phyloP scores from a whole-genome alignment of 1,140 invertebrate species.

The Eriocheir sinensis region DNA sequence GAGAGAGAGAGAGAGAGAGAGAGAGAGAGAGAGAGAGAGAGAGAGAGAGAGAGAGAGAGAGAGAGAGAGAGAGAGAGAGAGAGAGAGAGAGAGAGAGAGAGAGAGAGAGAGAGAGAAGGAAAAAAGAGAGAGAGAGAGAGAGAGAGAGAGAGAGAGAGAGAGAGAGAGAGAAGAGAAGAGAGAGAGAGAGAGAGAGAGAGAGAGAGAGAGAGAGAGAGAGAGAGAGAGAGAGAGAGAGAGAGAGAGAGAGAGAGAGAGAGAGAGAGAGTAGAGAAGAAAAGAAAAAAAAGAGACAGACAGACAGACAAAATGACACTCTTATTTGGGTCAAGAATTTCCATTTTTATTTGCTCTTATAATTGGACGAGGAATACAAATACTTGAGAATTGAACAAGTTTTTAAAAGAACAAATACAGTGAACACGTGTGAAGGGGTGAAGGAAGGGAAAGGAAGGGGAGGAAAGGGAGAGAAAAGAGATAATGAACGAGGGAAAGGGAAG shows the following conservation, averaged over 20 bases:
- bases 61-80: no score
- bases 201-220: no score
- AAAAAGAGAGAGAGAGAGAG: neutral
- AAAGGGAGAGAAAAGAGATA: neutral
- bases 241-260: neutral
- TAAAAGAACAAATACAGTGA: neutral
- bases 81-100: no score
- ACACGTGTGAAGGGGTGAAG: neutral
- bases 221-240: neutral
- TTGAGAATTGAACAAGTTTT: neutral
- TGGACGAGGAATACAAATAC: no score
- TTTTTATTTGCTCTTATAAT: no score
- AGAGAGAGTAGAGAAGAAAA: no score
- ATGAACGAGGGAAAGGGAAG: neutral
- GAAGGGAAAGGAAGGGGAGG: neutral
- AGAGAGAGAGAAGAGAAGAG: no score
- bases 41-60: no score
- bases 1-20: slow-evolving; percentile 41
- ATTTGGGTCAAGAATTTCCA: neutral
- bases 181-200: no score
- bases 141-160: neutral
- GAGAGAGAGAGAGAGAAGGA: no score
- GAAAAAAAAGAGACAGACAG: neutral
- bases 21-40: neutral
- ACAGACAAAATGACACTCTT: neutral